A percentile compares a stretch with the other conserved stretches of the same genome.
These are phyloP conservation scores for Zaprionus vittiger DNA, from an alignment of 1,140 invertebrate genomes.

Conservation along the genomic window DNA sequence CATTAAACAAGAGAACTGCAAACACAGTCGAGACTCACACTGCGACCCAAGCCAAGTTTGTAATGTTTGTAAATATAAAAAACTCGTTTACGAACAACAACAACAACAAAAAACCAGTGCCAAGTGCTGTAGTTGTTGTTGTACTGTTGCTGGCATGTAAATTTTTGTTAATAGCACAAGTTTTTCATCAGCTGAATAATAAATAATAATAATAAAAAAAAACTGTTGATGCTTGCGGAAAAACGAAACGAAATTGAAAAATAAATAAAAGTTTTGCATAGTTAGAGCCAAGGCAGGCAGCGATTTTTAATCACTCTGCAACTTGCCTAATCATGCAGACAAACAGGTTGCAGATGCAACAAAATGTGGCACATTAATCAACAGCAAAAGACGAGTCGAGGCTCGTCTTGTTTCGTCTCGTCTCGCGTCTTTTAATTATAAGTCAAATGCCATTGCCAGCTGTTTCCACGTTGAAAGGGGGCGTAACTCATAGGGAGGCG, in stretches of 20 bases:
- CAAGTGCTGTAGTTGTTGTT: conserved; percentile 21
- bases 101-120: conserved; percentile 42
- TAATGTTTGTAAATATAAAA: conserved; percentile 73
- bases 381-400: conserved; percentile 26
- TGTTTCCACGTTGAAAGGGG: conserved; percentile 4
- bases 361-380: conserved; percentile 68
- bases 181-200: conserved; percentile 64
- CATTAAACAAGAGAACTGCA: conserved; percentile 77
- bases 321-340: conserved; percentile 21
- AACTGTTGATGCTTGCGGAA: conserved; percentile 20
- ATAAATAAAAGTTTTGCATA: conserved; percentile 21
- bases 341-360: conserved; percentile 39
- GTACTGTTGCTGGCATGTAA: conserved; percentile 55
- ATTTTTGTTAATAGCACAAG: conserved; percentile 78
- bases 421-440: conserved; percentile 56
- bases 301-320: conserved; percentile 14
- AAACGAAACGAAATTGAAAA: conserved; percentile 31
- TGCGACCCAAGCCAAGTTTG: conserved; percentile 40
- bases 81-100: conserved; percentile 66
- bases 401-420: neutral
- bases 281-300: conserved; percentile 13
- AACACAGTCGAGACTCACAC: conserved; percentile 44
- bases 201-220: conserved; percentile 28
- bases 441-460: conserved; percentile 72
- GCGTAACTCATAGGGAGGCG: neutral